Conservation (phyloP, 2,797 vertebrate genomes). For the Sebastes matsubarae region DNA sequence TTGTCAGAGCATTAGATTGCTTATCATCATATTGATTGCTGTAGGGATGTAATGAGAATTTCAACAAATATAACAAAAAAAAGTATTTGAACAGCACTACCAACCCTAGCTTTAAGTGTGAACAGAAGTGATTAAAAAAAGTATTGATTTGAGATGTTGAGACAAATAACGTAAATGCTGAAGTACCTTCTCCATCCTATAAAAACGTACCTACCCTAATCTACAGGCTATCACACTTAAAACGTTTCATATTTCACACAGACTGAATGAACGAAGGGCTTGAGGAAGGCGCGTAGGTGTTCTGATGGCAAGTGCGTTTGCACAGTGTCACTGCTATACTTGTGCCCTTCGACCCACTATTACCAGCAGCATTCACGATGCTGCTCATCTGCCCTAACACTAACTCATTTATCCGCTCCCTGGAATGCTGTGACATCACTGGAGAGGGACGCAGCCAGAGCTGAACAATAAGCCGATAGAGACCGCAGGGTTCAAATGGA, state of each 20-base stretch:
- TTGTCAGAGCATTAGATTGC: no score
- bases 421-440: slow-evolving; percentile 85
- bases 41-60: no score
- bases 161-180: background rate
- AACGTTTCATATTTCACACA: slow-evolving; percentile 3
- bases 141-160: background rate
- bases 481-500: slow-evolving; percentile 79
- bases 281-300: slow-evolving; percentile 26
- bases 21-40: no score
- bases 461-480: slow-evolving; percentile 83
- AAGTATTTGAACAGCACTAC: no score
- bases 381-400: slow-evolving; percentile 81
- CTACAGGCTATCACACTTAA: background rate
- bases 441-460: slow-evolving; percentile 68
- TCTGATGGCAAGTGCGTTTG: slow-evolving; percentile 30
- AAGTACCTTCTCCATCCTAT: background rate
- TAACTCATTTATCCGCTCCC: slow-evolving; percentile 82
- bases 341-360: slow-evolving; percentile 71
- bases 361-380: slow-evolving; percentile 65
- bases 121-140: no score
- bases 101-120: no score
- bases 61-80: no score
- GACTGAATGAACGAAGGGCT: background rate
- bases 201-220: background rate
- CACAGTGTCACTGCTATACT: slow-evolving; percentile 53